phyloP scores from a whole-genome alignment of 1,140 invertebrate genomes.

The Dendrolimus punctatus region DNA sequence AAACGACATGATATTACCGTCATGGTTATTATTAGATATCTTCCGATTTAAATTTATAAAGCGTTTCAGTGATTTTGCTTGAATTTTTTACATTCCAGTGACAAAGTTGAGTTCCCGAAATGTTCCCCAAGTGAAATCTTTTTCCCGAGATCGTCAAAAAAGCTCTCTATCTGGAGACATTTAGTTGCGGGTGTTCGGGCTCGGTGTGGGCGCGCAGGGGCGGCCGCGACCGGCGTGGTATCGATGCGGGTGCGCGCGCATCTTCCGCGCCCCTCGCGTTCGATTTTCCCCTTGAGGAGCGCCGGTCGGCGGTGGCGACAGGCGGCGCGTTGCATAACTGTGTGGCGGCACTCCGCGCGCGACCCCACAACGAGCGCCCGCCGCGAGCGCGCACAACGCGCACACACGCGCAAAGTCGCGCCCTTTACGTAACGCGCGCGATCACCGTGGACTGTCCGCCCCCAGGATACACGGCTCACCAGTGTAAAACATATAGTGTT shows the following conservation, averaged over 20 bases:
- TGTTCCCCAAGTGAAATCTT: too few species aligned
- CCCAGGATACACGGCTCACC: constrained; percentile 33
- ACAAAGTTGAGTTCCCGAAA: too few species aligned
- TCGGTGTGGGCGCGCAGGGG: constrained; percentile 18
- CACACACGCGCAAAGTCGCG: constrained; percentile 49
- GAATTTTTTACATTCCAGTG: too few species aligned
- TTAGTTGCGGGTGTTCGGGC: constrained; percentile 20
- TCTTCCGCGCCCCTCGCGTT: constrained; percentile 45
- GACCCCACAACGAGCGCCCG: constrained; percentile 57
- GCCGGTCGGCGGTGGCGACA: constrained; percentile 55
- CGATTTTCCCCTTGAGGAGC: constrained; percentile 43
- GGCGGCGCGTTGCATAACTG: constrained; percentile 67
- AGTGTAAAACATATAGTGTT: constrained; percentile 46
- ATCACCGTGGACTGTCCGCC: constrained; percentile 25
- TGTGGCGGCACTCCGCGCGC: constrained; percentile 62
- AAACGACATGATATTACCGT: too few species aligned
- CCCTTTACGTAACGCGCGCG: constrained; percentile 62
- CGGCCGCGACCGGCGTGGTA: constrained; percentile 27
- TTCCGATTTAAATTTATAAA: too few species aligned
- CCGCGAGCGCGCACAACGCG: constrained; percentile 58
- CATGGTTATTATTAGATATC: too few species aligned
- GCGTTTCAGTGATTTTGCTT: too few species aligned
- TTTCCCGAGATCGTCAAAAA: too few species aligned
- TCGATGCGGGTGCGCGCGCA: constrained; percentile 60
- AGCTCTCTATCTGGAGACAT: too few species aligned